Base-by-base conservation (phyloP, 1,140 invertebrate species). In the Papilio glaucus region DNA sequence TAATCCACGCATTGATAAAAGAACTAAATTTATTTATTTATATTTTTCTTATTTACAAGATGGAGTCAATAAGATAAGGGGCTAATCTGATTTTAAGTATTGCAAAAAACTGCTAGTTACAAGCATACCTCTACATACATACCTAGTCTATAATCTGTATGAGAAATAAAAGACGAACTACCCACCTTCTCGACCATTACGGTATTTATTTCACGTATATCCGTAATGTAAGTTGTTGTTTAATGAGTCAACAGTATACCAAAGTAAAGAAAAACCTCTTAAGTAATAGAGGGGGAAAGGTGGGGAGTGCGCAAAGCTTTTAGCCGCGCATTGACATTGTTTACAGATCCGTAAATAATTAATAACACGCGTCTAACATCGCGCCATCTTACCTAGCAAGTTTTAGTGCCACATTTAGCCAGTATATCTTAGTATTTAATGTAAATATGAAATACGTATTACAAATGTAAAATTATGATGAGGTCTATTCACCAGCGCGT, bases 321-420 rank as follows among this genome's bases (percentile, higher is more conserved):
- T 62, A 37, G 33, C 26, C 60, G 60, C n/a, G 15, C 29, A 62
- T 33, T 33, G 33, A 10, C 37, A 62, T 62, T 29, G 60, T 29
- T 62, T 62, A 62, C 60, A 62, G 60, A 62, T 24, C 49, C 49
- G 49, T 26, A 57, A 57, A 62, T 33, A 62, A 62, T 62, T 37
- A 62, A 29, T 62, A 37, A 37, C 60, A 62, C 60, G 60, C 10
- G 60, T 33, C 60, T 61, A 13, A 26, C 26, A 13, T 33, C 60
- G 29, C 26, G 13, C 10, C 26, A 13, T 29, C 21, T 26, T 15
- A 33, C 12, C 24, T 4, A 29, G 13, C 57, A 29, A 13, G 57
- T 61, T 10, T 4, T 18, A 42, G 10, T 3, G 41, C 41, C 1
- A 15, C 41, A 2, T 10, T 10, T 13, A 53, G 21, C 29, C 15